phyloP scores from a whole-genome alignment of 2,888 invertebrate species.

The Drosophila mettleri region DNA sequence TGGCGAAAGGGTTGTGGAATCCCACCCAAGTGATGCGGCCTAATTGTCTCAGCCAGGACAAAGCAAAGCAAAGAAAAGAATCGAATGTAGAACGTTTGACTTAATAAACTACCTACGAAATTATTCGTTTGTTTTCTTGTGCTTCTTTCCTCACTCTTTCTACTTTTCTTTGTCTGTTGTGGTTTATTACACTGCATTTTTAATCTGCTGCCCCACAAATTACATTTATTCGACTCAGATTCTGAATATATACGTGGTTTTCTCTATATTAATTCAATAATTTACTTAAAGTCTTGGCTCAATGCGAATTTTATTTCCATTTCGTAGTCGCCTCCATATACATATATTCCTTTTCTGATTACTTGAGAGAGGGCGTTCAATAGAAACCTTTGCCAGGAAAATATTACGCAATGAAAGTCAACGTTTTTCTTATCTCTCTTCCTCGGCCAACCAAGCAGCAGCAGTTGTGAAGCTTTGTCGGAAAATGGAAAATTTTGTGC shows the following conservation, averaged over 20 bases:
- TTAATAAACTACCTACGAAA: slow-evolving; percentile 43
- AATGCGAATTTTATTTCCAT: slow-evolving; percentile 32
- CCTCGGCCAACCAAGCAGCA: slow-evolving; percentile 14
- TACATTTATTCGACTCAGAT: slow-evolving; percentile 41
- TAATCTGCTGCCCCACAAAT: slow-evolving; percentile 63
- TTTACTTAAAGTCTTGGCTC: slow-evolving; percentile 58
- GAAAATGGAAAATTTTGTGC: slow-evolving; percentile 41
- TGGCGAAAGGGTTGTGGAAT: not conserved
- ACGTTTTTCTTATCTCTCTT: slow-evolving; percentile 21
- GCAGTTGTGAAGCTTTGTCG: slow-evolving; percentile 38
- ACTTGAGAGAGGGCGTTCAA: slow-evolving; percentile 27
- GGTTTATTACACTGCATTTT: slow-evolving; percentile 65
- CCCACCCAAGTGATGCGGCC: slow-evolving; percentile 5
- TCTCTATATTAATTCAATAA: slow-evolving; percentile 45
- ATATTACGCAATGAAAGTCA: slow-evolving; percentile 31
- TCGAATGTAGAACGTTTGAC: slow-evolving; percentile 62
- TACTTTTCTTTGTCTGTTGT: not conserved
- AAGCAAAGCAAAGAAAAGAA: slow-evolving; percentile 9
- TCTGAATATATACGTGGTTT: slow-evolving; percentile 10
- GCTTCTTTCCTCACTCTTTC: not conserved
- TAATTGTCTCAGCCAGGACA: slow-evolving; percentile 47
- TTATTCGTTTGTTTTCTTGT: slow-evolving; percentile 43
- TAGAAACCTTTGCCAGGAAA: slow-evolving; percentile 24
- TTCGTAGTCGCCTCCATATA: not conserved
- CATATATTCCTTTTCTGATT: slow-evolving; percentile 30